phyloP scores from a whole-genome alignment of 37 sponge, comb jelly and placozoan species.

The Crambe crambe region DNA sequence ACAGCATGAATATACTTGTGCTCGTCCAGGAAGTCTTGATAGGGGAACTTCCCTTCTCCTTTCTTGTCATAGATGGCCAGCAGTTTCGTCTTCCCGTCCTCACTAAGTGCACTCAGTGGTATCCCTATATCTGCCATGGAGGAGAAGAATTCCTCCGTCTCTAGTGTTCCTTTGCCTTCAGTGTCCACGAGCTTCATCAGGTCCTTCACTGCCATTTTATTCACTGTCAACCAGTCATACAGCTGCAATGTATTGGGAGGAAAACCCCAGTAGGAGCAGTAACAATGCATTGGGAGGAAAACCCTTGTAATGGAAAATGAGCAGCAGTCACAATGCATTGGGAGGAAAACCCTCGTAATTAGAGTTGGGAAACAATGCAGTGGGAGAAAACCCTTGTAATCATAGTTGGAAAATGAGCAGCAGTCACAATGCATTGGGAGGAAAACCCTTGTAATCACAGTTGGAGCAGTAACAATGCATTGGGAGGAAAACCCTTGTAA shows the following conservation, averaged over 20 bases:
- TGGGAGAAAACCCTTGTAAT: no score
- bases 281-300: no score
- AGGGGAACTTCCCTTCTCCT: conserved; percentile 69
- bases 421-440: no score
- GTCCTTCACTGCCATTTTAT: conserved; percentile 45
- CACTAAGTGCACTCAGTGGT: conserved; percentile 38
- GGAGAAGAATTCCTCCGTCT: conserved; percentile 42
- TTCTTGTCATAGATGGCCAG: conserved; percentile 76
- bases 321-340: no score
- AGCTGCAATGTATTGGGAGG: conserved; percentile 36
- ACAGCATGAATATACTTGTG: conserved; percentile 82
- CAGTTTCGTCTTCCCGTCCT: conserved; percentile 52
- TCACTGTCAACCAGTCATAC: conserved; percentile 78
- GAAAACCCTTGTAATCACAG: no score
- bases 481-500: no score
- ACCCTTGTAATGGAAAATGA: no score
- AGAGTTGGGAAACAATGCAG: no score
- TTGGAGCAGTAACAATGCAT: no score
- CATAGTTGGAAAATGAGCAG: no score
- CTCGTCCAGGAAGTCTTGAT: conserved; percentile 71
- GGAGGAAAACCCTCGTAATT: no score
- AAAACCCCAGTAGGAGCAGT: not conserved
- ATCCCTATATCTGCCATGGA: conserved; percentile 7
- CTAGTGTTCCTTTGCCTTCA: conserved; percentile 14
- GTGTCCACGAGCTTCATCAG: conserved; percentile 33